Evolutionary conservation across 2,797 vertebrate genomes (phyloP), one percentile per base, ranked within the genome.

Genomic region (Cryptoblepharus egeriae): DNA sequence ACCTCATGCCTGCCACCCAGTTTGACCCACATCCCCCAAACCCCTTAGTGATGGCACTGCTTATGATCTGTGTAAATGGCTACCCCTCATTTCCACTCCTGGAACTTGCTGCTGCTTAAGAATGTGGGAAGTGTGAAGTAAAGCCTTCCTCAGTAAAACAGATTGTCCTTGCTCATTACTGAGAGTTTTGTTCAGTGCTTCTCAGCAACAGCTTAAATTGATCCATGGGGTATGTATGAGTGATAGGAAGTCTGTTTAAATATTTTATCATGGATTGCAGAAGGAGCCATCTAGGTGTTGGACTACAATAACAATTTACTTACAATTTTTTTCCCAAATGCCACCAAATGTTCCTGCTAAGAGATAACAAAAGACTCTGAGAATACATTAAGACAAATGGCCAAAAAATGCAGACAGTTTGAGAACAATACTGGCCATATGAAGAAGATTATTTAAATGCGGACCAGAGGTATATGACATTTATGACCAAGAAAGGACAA

Each of bases 231-330:
- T 45, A 45, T 64, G 6, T 30, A 75, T 20, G 68, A 9, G 0
- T 84, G 60, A 75, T 5, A 0, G 69, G 60, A 75, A 81, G 12
- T 57, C 26, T 78, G 76, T 81, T 85, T 92, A 76, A 30, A 55
- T 32, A 55, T 64, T 71, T 77, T 42, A 55, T 57, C 2, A 22
- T 60, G 18, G 58, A 24, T 22, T 86, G 68, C 67, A 82, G 87
- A 82, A 70, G 42, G 91, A 77, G 76, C 30, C 55, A 80, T 1
- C 9, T 75, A 79, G 58, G 15, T 72, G 87, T 71, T 75, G 80
- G 76, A 90, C 49, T 89, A 80, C 49, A 52, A 80, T 79, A 81
- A 80, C 72, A 87, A 89, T 69, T 88, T 84, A 86, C n/a, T 84
- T 84, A 71, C 61, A 82, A 72, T 12, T 85, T 90, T 73, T 74